phyloP scores from a whole-genome alignment of 2,888 invertebrate genomes.

The Leucophenga maculata region DNA sequence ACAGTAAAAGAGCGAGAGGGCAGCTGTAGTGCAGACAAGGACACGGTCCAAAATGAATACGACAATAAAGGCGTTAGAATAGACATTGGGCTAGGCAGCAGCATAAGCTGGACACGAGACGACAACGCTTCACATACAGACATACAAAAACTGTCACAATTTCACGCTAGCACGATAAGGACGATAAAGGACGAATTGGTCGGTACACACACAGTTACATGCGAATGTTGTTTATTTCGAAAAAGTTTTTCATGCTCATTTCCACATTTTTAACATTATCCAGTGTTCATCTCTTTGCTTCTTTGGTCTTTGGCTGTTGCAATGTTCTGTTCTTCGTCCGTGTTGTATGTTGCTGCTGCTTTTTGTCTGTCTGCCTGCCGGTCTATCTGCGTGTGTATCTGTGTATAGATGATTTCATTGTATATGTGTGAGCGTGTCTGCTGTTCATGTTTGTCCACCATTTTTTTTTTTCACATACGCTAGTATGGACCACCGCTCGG shows the following conservation, averaged over 20 bases:
- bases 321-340: background rate
- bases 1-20: slow-evolving; percentile 32
- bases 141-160: slow-evolving; percentile 40
- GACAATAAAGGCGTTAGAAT: slow-evolving; percentile 38
- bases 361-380: slow-evolving; percentile 24
- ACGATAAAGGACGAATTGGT: slow-evolving; percentile 13
- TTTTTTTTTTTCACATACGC: no score
- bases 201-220: slow-evolving; percentile 40
- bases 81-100: slow-evolving; percentile 31
- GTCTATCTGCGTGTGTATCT: slow-evolving; percentile 36
- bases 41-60: slow-evolving; percentile 6
- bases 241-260: background rate
- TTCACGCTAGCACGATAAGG: slow-evolving; percentile 10
- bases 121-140: slow-evolving; percentile 18
- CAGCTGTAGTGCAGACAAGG: slow-evolving; percentile 20
- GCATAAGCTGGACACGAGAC: background rate
- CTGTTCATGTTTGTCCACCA: slow-evolving; percentile 38
- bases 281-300: slow-evolving; percentile 3
- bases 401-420: slow-evolving; percentile 25
- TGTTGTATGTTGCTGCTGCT: background rate
- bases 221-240: no score
- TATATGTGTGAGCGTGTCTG: slow-evolving; percentile 65
- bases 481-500: slow-evolving; percentile 22
- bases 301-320: no score
- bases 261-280: slow-evolving; percentile 11